Evolutionary conservation across 2,888 invertebrate genomes (phyloP), one percentile per base, ranked within the genome.

Genomic region (Coelopa pilipes): DNA sequence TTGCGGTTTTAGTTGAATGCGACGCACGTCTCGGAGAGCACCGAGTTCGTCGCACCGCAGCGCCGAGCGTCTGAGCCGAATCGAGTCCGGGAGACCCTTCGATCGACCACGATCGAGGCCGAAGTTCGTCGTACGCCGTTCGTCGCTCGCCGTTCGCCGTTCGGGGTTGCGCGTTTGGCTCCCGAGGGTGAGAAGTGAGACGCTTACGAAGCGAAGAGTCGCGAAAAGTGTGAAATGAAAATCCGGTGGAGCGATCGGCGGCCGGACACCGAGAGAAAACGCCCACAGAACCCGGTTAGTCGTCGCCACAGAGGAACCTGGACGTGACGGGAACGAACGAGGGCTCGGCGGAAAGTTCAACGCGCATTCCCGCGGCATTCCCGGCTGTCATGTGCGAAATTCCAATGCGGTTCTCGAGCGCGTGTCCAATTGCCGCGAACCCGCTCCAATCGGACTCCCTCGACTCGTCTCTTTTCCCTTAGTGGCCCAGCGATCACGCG

Each of bases 21-120:
- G 82, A 78, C 83, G 83, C 84, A 80, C 81, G 81, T 84, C 82
- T 79, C 82, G 82, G 83, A 71, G 79, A 82, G 80, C 82, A 83
- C 80, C 81, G 80, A 81, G 77, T 79, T 81, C 67, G 73, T 70
- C 70, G 80, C 77, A 75, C 70, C 49, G 46, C 63, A 68, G 46
- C 11, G 34, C 34, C 34, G 34, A n/a, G n/a, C 7, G 34, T 34
- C 34, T 34, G 34, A 34, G 34, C 7, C 34, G 34, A 34, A 7
- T 34, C 34, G 34, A 34, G 34, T 34, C 34, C 34, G 34, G 34
- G 34, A 34, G 34, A 34, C 34, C 34, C 7, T 34, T 34, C 7
- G 34, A 34, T 2, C 34, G 34, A 7, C 34, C 34, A 7, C 34
- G 34, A 34, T 34, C 34, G 34, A 4, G 34, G 2, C 34, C 34